These are phyloP conservation scores for Rhodinocichla rosea DNA, from an alignment of 2,113 vertebrate species.

Conservation along the genomic window DNA sequence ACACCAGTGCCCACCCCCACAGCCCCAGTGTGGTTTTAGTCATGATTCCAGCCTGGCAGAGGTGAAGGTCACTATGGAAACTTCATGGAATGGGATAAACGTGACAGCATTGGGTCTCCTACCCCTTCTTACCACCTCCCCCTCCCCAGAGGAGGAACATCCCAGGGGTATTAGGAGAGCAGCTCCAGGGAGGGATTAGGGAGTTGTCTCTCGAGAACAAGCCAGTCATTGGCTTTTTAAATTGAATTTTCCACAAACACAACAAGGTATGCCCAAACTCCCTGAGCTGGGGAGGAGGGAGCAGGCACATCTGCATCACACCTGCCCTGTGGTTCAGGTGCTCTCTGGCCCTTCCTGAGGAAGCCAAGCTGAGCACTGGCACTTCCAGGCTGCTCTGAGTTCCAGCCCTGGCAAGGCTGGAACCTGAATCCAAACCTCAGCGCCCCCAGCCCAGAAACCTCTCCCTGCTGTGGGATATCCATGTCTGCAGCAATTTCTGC, in stretches of 20 bases:
- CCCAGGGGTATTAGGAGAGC: not conserved
- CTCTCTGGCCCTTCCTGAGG: not conserved
- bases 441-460: not conserved
- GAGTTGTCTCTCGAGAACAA: not conserved
- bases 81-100: not conserved
- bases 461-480: not conserved
- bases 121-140: not conserved
- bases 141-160: not conserved
- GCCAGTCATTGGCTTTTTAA: fast-evolving
- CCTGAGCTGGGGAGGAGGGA: not conserved
- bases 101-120: fast-evolving
- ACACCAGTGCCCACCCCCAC: not conserved
- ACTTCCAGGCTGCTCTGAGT: not conserved
- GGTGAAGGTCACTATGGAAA: fast-evolving
- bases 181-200: not conserved
- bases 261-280: no score
- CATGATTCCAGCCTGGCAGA: not conserved
- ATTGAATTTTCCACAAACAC: not conserved
- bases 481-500: not conserved
- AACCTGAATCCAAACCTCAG: not conserved
- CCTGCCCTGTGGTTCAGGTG: fast-evolving
- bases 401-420: not conserved
- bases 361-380: not conserved
- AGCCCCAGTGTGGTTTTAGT: not conserved
- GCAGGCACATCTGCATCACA: fast-evolving